Evolutionary conservation across 2,113 vertebrate species (phyloP).

Genomic region (Myodes glareolus): DNA sequence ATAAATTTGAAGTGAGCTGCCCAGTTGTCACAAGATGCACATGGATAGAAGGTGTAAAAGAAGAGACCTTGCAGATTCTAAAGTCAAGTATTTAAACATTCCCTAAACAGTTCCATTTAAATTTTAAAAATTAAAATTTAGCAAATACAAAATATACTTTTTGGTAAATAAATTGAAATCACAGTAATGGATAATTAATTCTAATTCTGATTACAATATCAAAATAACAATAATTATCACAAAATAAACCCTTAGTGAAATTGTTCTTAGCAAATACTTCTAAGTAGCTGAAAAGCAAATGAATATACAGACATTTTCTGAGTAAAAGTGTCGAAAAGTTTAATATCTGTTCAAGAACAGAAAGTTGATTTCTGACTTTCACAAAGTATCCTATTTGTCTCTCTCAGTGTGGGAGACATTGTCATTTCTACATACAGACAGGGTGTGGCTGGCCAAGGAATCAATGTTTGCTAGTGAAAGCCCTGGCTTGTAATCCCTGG

Average conservation of each 20-base stretch:
- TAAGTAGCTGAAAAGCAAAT: neutral
- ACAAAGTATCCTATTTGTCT: neutral
- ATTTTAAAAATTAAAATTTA: conserved; percentile 5
- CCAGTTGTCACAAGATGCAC: conserved; percentile 14
- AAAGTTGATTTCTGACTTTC: neutral
- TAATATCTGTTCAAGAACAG: neutral
- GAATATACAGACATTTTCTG: neutral
- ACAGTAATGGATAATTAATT: neutral
- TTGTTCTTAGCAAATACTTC: neutral
- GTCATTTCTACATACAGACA: conserved; percentile 54
- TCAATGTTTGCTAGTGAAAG: neutral
- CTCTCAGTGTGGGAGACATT: neutral
- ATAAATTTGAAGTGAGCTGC: neutral
- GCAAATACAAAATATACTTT: neutral
- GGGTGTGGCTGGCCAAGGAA: neutral
- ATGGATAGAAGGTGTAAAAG: conserved; percentile 45
- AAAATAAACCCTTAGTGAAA: neutral
- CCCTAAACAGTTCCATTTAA: neutral
- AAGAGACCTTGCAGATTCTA: conserved; percentile 53
- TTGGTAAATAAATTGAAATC: neutral
- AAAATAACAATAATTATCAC: neutral
- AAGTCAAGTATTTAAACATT: neutral
- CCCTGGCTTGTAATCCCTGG: neutral
- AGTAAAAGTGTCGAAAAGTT: neutral
- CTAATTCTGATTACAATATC: neutral